These are phyloP conservation scores for Corythornis cristatus DNA, from an alignment of 2,113 vertebrate species.

Conservation along the genomic window DNA sequence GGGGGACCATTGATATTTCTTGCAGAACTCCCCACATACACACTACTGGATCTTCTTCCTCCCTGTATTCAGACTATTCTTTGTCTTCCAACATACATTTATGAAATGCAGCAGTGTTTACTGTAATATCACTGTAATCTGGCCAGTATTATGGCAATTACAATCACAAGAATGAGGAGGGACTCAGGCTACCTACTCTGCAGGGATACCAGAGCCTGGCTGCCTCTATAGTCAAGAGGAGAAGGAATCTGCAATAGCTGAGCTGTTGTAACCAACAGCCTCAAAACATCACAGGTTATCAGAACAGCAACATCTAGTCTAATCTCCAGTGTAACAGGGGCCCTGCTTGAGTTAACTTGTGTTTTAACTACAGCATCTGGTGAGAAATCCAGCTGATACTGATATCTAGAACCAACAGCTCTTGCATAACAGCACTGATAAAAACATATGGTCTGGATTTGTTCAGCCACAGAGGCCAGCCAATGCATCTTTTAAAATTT, in stretches of 20 bases:
- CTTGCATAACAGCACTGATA: too few species aligned
- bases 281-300: neutral
- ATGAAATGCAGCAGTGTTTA: neutral
- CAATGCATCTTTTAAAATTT: too few species aligned
- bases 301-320: neutral
- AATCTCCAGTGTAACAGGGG: neutral
- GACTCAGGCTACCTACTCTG: neutral
- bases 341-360: neutral
- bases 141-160: neutral
- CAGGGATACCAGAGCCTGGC: neutral
- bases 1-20: neutral
- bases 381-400: neutral
- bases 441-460: too few species aligned
- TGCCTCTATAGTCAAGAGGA: neutral
- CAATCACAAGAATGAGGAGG: neutral
- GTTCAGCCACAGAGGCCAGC: too few species aligned
- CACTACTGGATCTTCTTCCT: neutral
- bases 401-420: too few species aligned
- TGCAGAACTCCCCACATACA: neutral
- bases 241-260: neutral
- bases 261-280: neutral
- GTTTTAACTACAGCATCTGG: neutral
- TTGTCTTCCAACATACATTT: neutral
- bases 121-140: neutral
- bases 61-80: neutral